Evolutionary conservation across 2,113 vertebrate species (phyloP).

Genomic region (Paracyprichromis sp.): DNA sequence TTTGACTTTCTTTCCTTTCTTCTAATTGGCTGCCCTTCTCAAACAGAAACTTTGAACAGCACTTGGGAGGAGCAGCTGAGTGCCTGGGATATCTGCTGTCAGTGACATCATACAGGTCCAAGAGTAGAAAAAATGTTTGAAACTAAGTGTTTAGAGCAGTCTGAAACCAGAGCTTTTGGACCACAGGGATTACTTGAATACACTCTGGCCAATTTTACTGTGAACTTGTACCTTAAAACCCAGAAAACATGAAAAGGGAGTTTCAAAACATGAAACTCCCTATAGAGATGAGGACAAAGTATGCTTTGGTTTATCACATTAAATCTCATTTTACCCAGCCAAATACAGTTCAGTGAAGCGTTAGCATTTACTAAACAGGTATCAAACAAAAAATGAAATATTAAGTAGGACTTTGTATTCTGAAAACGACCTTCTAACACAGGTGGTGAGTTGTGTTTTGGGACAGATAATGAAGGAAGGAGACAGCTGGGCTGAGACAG

Average conservation of each 20-base stretch:
- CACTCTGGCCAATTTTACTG: background rate
- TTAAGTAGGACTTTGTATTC: background rate
- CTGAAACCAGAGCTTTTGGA: background rate
- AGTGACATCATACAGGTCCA: background rate
- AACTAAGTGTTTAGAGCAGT: background rate
- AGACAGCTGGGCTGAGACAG: slow-evolving; percentile 55
- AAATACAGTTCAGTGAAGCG: background rate
- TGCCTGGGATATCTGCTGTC: background rate
- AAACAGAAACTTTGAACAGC: background rate
- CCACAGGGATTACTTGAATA: background rate
- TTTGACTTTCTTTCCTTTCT: background rate
- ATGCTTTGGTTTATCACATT: background rate
- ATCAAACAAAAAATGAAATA: background rate
- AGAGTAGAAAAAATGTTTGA: background rate
- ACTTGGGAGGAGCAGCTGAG: background rate
- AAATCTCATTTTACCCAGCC: background rate
- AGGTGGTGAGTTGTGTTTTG: background rate
- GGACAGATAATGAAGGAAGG: slow-evolving; percentile 40
- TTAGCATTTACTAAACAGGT: background rate
- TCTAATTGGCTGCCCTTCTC: background rate
- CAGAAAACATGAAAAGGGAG: background rate
- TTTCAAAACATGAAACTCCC: background rate
- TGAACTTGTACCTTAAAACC: background rate
- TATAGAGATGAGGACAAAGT: background rate
- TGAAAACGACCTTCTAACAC: slow-evolving; percentile 13